A percentile compares a stretch with the other conserved stretches of the same genome.
Evolutionary conservation across 2,888 invertebrate genomes (phyloP).

Genomic region (Leptinotarsa peninsularis): DNA sequence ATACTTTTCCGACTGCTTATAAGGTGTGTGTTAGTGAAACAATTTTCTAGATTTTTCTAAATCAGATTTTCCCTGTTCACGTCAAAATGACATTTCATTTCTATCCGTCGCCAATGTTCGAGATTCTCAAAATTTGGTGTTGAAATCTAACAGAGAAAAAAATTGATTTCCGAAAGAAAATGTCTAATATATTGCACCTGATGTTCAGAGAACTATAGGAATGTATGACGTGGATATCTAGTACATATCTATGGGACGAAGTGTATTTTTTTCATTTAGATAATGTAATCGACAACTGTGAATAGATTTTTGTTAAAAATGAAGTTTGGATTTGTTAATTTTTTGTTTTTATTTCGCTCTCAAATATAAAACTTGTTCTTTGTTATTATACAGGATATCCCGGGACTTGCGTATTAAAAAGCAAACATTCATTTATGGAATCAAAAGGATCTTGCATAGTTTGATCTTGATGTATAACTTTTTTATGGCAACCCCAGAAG

Average conservation of each 20-base stretch:
- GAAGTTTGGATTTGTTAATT: not conserved
- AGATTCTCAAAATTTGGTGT: not conserved
- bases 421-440: no score
- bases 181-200: no score
- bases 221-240: constrained; percentile 3
- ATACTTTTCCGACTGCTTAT: not conserved
- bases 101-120: not conserved
- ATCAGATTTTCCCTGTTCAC: not conserved
- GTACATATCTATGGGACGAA: constrained; percentile 6
- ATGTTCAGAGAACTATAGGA: not conserved
- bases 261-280: not conserved
- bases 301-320: not conserved
- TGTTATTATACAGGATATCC: constrained; percentile 15
- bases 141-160: not conserved
- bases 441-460: no score
- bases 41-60: not conserved
- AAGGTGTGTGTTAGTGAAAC: not conserved
- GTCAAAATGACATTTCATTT: not conserved
- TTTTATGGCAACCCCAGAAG: no score
- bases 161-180: not conserved
- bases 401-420: no score
- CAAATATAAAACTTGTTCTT: constrained; percentile 35
- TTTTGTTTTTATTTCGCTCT: not conserved
- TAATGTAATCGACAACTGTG: not conserved
- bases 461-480: no score